Base-by-base conservation (phyloP, 2,888 invertebrate species). In the Napeogenes sylphis region DNA sequence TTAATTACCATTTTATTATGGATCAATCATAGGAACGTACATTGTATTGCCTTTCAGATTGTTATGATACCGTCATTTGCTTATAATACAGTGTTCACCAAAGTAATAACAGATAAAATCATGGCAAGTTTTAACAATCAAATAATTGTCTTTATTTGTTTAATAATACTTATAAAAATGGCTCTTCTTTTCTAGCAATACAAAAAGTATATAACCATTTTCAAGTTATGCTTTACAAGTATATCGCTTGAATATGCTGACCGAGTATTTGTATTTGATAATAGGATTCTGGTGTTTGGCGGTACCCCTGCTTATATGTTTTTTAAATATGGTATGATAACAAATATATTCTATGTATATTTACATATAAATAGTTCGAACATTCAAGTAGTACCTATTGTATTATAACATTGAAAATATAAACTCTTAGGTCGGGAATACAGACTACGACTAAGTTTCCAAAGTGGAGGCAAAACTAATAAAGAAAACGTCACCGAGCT, bases 221-320 rank as follows among this genome's bases (percentile, higher is more conserved):
- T 88, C 4, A 79, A 82, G 58, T 55, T 82, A 10, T 71, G 76
- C 21, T 76, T 69, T 56, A 68, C 81, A 0, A 82, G 78, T 38
- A 70, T 79, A 2, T 73, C 80, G 2, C 67, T 87, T 55, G 83
- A 88, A 63, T 81, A 73, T 53, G 82, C 83, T 0, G 89, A 89
- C 61, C 76, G 89, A 2, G 75, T 85, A 12, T 90, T 88, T 65
- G 59, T 86, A 30, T 85, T 87, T 59, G 84, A 86, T 62, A 75
- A 66, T 47, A 82, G 77, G 62, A 56, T 75, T 2, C 65, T 88
- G 35, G 78, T 82, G 0, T 88, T 86, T 57, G 89, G 89, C 5
- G 89, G 89, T 4, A 84, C 87, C 0, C 87, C 88, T 2, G 87
- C 84, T 6, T 89, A 83, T 65, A 81, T 89, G 83, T 90, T 85